Evolutionary conservation across 2,113 vertebrate species (phyloP).

Genomic region (Nematolebias whitei): DNA sequence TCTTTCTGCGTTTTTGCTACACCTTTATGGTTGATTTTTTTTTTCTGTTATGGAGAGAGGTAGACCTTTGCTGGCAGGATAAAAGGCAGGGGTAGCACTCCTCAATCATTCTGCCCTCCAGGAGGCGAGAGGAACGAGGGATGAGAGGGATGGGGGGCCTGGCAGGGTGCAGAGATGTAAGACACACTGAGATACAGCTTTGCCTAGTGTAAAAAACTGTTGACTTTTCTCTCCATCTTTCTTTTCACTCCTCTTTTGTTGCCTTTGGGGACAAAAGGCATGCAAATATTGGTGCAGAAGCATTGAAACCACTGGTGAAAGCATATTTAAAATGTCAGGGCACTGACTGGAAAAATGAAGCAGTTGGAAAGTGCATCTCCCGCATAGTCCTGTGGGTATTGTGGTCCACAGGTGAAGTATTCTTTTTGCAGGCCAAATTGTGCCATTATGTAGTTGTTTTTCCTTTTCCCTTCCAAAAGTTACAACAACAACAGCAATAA

Average conservation of each 20-base stretch:
- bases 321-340: constrained; percentile 75
- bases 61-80: constrained; percentile 74
- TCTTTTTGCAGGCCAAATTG: constrained; percentile 8
- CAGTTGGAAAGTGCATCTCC: constrained; percentile 55
- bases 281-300: constrained; percentile 73
- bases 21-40: constrained; percentile 65
- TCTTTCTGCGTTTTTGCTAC: constrained; percentile 58
- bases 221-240: constrained; percentile 61
- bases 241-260: constrained; percentile 60
- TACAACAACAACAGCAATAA: no score
- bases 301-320: constrained; percentile 59
- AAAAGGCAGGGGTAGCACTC: constrained; percentile 74
- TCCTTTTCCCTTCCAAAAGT: neutral
- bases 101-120: constrained; percentile 77
- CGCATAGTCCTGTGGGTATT: constrained; percentile 27
- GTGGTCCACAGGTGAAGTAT: constrained; percentile 30
- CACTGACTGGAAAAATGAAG: constrained; percentile 57
- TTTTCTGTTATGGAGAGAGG: constrained; percentile 65
- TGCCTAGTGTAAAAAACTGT: constrained; percentile 71
- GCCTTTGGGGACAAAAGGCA: constrained; percentile 71
- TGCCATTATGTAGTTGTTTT: neutral
- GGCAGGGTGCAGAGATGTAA: constrained; percentile 77
- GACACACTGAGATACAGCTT: constrained; percentile 75
- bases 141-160: constrained; percentile 62
- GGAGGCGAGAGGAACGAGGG: constrained; percentile 69